Conservation (phyloP, 2,797 vertebrate genomes). For the Gymnoscopelus microlampas region DNA sequence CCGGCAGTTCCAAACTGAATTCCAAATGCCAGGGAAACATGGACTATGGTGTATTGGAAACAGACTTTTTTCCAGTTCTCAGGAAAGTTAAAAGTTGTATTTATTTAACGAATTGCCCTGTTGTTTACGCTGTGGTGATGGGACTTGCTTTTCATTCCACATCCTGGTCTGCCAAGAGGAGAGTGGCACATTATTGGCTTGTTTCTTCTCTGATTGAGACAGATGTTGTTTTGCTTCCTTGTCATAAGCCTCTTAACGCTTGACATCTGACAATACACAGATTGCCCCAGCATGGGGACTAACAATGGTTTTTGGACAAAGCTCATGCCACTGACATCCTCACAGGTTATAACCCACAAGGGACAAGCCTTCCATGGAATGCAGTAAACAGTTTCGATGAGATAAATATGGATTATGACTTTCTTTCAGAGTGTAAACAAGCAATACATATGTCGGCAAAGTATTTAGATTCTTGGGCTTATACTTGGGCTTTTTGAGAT, state of each 20-base stretch:
- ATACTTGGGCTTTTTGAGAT: conserved; percentile 27
- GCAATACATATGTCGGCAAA: conserved; percentile 24
- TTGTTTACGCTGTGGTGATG: conserved; percentile 65
- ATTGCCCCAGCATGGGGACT: conserved; percentile 36
- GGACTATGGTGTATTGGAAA: conserved; percentile 54
- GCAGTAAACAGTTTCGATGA: conserved; percentile 8
- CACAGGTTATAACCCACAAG: conserved; percentile 34
- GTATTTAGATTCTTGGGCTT: conserved; percentile 18
- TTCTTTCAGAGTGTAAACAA: conserved; percentile 37
- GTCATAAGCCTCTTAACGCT: conserved; percentile 62
- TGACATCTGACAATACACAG: conserved; percentile 67
- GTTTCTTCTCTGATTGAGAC: conserved; percentile 68
- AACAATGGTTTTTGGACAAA: conserved; percentile 50
- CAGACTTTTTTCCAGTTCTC: conserved; percentile 52
- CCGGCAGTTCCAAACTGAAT: conserved; percentile 37
- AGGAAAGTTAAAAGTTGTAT: conserved; percentile 58
- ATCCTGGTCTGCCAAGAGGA: conserved; percentile 42
- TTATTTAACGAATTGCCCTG: conserved; percentile 63
- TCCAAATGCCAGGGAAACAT: conserved; percentile 57
- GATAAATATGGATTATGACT: conserved; percentile 3
- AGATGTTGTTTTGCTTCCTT: conserved; percentile 71
- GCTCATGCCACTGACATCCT: conserved; percentile 34
- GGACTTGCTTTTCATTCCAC: conserved; percentile 39
- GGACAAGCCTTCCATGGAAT: conserved; percentile 41
- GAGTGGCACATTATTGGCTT: conserved; percentile 49